Conservation (phyloP, 2,888 invertebrate genomes). For the Orthosia gothica region DNA sequence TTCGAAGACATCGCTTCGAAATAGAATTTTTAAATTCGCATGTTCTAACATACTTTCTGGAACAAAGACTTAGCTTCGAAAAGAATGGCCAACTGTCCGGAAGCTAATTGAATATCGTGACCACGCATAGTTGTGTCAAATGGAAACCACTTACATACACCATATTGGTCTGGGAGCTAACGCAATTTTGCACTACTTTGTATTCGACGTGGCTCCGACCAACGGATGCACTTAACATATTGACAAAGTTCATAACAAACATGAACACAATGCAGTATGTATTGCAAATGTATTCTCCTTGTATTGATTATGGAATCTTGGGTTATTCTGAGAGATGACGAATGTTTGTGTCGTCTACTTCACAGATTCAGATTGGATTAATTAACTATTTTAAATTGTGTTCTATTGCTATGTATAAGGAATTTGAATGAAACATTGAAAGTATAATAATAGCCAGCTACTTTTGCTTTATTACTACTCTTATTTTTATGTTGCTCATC, state of each 20-base stretch:
- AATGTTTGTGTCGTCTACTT: constrained; percentile 4
- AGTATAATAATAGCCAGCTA: constrained; percentile 35
- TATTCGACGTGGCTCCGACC: constrained; percentile 44
- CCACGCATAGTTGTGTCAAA: constrained; percentile 54
- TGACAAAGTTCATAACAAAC: constrained; percentile 64
- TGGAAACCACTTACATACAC: constrained; percentile 35
- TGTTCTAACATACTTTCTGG: too few relatives aligned
- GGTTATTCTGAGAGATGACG: constrained; percentile 36
- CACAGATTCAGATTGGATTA: neutral
- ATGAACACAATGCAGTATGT: constrained; percentile 52
- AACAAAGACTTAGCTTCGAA: constrained; percentile 30
- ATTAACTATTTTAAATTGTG: neutral
- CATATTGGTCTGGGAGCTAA: constrained; percentile 55
- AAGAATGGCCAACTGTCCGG: constrained; percentile 44
- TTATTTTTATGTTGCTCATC: constrained; percentile 46
- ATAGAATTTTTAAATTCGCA: constrained; percentile 35
- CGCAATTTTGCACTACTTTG: constrained; percentile 56
- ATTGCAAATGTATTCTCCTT: constrained; percentile 51
- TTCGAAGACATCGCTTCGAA: constrained; percentile 21
- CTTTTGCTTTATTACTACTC: constrained; percentile 52
- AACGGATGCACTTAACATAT: constrained; percentile 64
- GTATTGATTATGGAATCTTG: constrained; percentile 33
- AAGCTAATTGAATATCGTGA: constrained; percentile 63
- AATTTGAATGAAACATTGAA: constrained; percentile 23
- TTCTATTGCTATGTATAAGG: neutral